Base-by-base conservation (phyloP, 2,113 vertebrate genomes). In the Hippopotamus amphibius region DNA sequence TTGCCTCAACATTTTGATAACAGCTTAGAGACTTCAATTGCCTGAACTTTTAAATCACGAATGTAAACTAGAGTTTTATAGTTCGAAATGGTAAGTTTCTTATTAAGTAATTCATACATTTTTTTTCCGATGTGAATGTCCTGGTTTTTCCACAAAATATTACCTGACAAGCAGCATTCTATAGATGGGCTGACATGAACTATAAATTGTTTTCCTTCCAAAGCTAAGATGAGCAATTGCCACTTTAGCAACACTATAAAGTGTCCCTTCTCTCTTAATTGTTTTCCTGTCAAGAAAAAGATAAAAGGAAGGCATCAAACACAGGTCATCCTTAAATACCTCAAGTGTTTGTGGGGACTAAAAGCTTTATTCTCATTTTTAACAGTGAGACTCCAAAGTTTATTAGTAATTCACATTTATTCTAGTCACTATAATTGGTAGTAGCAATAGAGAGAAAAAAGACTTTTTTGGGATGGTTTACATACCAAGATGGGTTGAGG, bases 251-350 rank as follows among this genome's bases (percentile, higher is more conserved):
- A 53, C 4, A 6, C 41, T 41, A 79, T 86, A 94, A 95, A 95
- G 46, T 86, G 66, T 86, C 79, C 74, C 26, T 90, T 86, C 41
- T 92, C 55, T 85, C 77, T 53, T 93, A 76, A 86, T 95, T 96
- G 83, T 95, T 94, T 97, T 43, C 55, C 79, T 95, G 95, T 94
- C 87, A 92, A 92, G 53, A 50, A 86, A 53, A 92, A 90, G 74
- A 92, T 79, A 86, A 86, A 97, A 91, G 48, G 74, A 86, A 86
- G 65, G 82, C 10, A 66, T 89, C 79, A 87, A 92, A 21, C 53
- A 66, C 68, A 83, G 61, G 90, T 83, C 68, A 92, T 22, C 74
- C 66, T 89, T 97, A 79, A 92, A 95, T 72, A 90, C 46, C 68
- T 55, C 43, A 53, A 86, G 72, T 61, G 57, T 30, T 91, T 90